These are phyloP conservation scores for Octopus sinensis DNA, from an alignment of 1,140 invertebrate species.

Conservation along the genomic window DNA sequence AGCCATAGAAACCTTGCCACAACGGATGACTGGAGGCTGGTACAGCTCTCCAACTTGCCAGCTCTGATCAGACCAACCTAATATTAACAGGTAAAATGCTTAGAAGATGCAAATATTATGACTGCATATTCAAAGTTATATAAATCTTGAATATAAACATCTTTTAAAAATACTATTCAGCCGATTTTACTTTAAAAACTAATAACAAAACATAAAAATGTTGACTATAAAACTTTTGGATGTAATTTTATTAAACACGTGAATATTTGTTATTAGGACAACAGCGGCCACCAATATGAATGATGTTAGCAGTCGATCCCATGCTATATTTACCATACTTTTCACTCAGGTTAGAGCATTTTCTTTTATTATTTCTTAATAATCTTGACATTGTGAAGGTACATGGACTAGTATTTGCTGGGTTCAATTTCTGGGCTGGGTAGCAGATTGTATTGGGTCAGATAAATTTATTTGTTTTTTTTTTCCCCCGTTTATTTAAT, in stretches of 20 bases:
- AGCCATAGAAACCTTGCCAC: too few species aligned
- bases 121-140: too few species aligned
- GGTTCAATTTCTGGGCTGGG: background rate
- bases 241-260: background rate
- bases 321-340: conserved; percentile 65
- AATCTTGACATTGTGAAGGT: background rate
- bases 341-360: conserved; percentile 60
- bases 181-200: too few species aligned
- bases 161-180: too few species aligned
- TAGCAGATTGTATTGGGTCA: background rate
- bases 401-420: background rate
- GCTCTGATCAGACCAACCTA: too few species aligned
- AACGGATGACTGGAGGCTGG: too few species aligned
- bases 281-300: conserved; percentile 69
- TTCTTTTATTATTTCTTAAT: background rate
- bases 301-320: conserved; percentile 65
- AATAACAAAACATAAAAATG: too few species aligned
- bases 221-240: background rate
- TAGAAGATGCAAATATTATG: too few species aligned
- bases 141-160: too few species aligned
- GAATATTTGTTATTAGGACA: conserved; percentile 52
- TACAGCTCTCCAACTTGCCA: too few species aligned
- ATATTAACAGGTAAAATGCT: too few species aligned
- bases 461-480: background rate
- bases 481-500: too few species aligned